A percentile compares a stretch with the other conserved stretches of the same genome.
phyloP scores from a whole-genome alignment of 2,888 invertebrate genomes.

The Pantelozetes paolii region DNA sequence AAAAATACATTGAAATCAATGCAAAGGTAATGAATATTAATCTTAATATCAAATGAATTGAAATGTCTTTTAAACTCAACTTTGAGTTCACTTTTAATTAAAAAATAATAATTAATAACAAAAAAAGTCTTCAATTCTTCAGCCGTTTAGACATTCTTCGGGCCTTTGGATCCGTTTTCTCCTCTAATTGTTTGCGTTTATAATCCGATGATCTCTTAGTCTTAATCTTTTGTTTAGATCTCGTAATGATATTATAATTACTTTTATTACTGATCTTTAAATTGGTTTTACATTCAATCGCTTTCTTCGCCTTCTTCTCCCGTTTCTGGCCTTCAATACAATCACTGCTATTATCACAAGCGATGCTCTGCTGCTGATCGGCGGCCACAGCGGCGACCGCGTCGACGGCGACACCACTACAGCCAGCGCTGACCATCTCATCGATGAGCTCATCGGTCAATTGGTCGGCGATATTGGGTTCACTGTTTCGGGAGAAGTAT shows the following conservation, averaged over 20 bases:
- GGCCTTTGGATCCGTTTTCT: background rate
- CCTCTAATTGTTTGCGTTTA: background rate
- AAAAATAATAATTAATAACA: too few relatives aligned
- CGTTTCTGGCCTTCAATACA: background rate
- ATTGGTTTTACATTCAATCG: too few relatives aligned
- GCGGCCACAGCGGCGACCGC: too few relatives aligned
- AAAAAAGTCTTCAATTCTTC: background rate
- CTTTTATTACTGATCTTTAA: background rate
- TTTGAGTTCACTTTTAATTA: too few relatives aligned
- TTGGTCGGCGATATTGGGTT: background rate
- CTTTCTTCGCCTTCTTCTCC: background rate
- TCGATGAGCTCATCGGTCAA: constrained; percentile 17
- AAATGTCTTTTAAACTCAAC: too few relatives aligned
- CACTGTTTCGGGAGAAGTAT: constrained; percentile 10
- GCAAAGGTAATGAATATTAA: too few relatives aligned
- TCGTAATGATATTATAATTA: background rate
- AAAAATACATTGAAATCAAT: too few relatives aligned
- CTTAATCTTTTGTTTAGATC: background rate
- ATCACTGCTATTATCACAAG: too few relatives aligned
- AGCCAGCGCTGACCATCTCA: background rate
- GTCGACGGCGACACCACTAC: too few relatives aligned
- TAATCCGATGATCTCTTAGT: background rate
- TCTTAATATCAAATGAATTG: too few relatives aligned
- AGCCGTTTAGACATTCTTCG: background rate
- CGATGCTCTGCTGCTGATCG: too few relatives aligned